Conservation (phyloP, 2,113 vertebrate genomes). For the Gymnorhina tibicen region DNA sequence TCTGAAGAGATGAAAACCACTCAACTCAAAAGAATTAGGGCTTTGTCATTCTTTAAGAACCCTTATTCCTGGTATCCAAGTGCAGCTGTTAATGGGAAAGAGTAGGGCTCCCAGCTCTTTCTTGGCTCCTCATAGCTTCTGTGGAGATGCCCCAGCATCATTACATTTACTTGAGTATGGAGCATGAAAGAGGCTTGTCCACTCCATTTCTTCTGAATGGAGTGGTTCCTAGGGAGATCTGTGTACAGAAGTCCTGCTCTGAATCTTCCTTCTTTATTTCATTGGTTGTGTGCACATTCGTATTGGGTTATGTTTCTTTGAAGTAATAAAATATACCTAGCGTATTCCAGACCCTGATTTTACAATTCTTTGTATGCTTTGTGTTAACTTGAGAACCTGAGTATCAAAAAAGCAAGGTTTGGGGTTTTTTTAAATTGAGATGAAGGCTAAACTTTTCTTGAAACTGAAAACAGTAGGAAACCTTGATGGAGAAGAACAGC, state of each 20-base stretch:
- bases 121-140: background rate
- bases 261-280: background rate
- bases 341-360: background rate
- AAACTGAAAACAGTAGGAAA: background rate
- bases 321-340: background rate
- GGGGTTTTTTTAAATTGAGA: background rate
- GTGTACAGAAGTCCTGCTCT: background rate
- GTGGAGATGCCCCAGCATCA: background rate
- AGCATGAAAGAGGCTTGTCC: background rate
- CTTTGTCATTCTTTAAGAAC: background rate
- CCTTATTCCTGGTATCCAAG: background rate
- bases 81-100: background rate
- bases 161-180: fast-evolving
- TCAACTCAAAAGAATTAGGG: background rate
- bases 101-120: background rate
- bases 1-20: background rate
- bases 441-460: background rate
- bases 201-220: background rate
- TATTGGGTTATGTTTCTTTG: background rate
- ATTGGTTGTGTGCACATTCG: background rate
- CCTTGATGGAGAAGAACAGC: background rate
- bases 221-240: background rate
- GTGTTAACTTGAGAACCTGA: background rate
- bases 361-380: background rate
- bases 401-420: background rate